Evolutionary conservation across 2,888 invertebrate species (phyloP), one percentile per base, ranked within the genome.

Genomic region (Amblyteles armatorius): DNA sequence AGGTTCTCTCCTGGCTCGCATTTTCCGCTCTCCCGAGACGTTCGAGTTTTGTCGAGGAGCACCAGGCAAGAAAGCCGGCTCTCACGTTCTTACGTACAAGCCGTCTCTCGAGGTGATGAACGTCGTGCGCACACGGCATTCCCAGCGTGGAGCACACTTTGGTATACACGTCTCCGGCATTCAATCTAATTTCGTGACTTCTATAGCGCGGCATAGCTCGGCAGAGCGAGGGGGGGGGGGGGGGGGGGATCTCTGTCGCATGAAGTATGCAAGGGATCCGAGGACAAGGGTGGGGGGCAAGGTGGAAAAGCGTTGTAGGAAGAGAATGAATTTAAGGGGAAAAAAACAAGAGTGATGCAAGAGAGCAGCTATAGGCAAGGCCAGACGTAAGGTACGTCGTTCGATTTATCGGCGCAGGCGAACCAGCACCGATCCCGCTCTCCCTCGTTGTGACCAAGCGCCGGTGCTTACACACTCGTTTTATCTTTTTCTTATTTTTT

Each of bases 391-490:
- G 79, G 55, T 69, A 77, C 68, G 76, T 68, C 71, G 84, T 84
- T 85, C 82, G 84, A 86, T 85, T 86, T 83, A 85, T 86, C 81
- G 80, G 83, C 81, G 83, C 85, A 86, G 83, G 79, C 81, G 82
- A 82, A 81, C 80, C 68, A 74, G 78, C 82, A 77, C 50, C 82
- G 71, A 63, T 65, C 74, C 72, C 77, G 71, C 72, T 55, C 65
- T 57, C 71, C 44, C 74, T 13, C 71, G 68, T 78, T 78, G 84
- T 82, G 82, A 79, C 82, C 74, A 77, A 79, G 69, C 79, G 78
- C 77, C 84, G 72, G 63, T 81, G 79, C 82, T 82, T 79, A 80
- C 82, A 74, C 60, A 63, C 55, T 33, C 63, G 63, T 29, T 55
- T 67, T 76, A 77, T 76, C 55, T 79, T 73, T 71, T 36, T 57